Conservation (phyloP, 2,888 invertebrate genomes). For the Yponomeuta cagnagella region DNA sequence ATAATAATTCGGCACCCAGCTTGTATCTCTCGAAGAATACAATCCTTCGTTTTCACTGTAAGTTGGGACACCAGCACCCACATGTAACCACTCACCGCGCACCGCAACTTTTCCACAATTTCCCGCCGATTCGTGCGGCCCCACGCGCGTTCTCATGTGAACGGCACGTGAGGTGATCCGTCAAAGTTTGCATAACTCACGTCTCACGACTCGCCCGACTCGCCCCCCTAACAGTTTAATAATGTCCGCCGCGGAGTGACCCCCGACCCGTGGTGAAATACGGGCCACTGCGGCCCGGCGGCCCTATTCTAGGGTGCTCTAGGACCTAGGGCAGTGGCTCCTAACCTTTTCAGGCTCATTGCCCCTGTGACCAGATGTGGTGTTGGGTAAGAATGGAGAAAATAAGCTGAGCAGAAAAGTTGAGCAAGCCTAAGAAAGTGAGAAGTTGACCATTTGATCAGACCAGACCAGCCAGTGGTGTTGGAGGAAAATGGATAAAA, state of each 20-base stretch:
- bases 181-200: conserved; percentile 75
- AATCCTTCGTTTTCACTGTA: too few relatives aligned
- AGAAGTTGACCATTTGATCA: too few relatives aligned
- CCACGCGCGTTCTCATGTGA: conserved; percentile 2
- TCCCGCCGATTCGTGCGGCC: background rate
- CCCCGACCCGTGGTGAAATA: conserved; percentile 7
- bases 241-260: conserved; percentile 42
- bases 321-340: background rate
- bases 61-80: background rate
- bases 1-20: too few relatives aligned
- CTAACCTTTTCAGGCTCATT: too few relatives aligned
- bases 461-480: too few relatives aligned
- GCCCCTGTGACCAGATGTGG: too few relatives aligned
- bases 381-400: too few relatives aligned
- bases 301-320: background rate
- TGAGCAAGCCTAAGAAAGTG: too few relatives aligned
- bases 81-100: background rate
- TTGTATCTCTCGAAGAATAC: too few relatives aligned
- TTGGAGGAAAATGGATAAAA: too few relatives aligned
- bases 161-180: conserved; percentile 65
- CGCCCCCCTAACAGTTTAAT: conserved; percentile 68
- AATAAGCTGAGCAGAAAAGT: too few relatives aligned
- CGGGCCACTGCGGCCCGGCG: conserved; percentile 36
- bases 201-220: conserved; percentile 56
- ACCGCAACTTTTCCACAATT: background rate